phyloP scores from a whole-genome alignment of 1,140 invertebrate genomes.

The Argopecten irradians region DNA sequence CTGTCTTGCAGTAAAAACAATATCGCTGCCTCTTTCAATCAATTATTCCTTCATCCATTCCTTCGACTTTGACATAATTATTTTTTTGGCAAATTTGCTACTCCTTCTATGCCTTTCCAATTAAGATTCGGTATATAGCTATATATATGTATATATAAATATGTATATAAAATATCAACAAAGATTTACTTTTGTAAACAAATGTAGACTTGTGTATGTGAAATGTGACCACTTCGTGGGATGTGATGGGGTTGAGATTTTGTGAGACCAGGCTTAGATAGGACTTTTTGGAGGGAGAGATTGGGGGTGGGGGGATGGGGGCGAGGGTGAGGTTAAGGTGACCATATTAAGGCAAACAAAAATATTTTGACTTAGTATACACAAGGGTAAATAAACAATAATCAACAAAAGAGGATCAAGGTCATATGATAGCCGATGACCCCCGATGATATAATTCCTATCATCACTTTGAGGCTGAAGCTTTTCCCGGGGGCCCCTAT shows the following conservation, averaged over 20 bases:
- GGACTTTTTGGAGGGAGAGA: no score
- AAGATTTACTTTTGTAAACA: not conserved
- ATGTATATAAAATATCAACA: constrained; percentile 1
- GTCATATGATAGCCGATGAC: not conserved
- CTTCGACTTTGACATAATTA: not conserved
- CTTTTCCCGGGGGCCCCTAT: not conserved
- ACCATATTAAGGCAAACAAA: not conserved
- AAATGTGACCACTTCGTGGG: not conserved
- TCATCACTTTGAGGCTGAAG: not conserved
- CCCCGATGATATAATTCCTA: not conserved
- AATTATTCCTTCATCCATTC: not conserved
- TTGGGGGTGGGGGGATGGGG: no score
- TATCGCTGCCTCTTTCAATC: not conserved
- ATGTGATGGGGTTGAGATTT: not conserved
- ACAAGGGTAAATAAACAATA: not conserved
- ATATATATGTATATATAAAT: not conserved
- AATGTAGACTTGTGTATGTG: not conserved
- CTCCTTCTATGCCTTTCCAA: not conserved
- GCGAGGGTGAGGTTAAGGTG: not conserved
- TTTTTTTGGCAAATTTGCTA: not conserved
- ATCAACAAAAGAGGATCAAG: not conserved
- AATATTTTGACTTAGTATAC: constrained; percentile 7
- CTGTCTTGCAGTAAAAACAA: not conserved
- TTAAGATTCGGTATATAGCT: not conserved
- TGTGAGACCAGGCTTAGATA: not conserved